A percentile compares a stretch with the other conserved stretches of the same genome.
Conservation (phyloP, 1,140 invertebrate genomes). For the Charaxes varanes region DNA sequence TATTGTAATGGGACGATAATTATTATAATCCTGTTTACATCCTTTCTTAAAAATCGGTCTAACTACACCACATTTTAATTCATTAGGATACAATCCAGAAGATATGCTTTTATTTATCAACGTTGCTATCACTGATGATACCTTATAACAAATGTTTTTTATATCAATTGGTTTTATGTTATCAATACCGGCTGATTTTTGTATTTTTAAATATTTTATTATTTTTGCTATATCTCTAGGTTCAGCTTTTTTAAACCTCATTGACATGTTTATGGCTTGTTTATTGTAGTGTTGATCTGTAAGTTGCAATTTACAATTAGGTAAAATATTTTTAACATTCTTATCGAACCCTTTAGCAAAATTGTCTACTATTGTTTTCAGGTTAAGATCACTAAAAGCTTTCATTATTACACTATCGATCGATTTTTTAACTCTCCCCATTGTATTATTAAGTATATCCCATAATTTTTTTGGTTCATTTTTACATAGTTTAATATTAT, state of each 20-base stretch:
- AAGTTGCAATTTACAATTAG: too few relatives aligned
- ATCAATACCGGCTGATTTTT: neutral
- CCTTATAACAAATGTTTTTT: neutral
- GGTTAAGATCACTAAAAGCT: too few relatives aligned
- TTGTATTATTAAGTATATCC: too few relatives aligned
- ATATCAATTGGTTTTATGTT: neutral
- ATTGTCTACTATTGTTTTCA: too few relatives aligned
- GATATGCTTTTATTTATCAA: conserved; percentile 20
- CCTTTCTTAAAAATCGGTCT: conserved; percentile 27
- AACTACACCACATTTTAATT: conserved; percentile 5
- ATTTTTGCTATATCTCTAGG: neutral
- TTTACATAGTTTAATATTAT: too few relatives aligned
- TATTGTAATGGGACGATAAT: conserved; percentile 15
- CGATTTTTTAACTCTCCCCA: too few relatives aligned
- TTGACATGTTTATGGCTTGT: too few relatives aligned
- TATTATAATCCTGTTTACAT: conserved; percentile 13
- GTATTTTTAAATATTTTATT: neutral
- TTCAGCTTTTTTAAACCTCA: neutral
- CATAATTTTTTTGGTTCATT: too few relatives aligned
- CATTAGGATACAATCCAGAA: conserved; percentile 17
- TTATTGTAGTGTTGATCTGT: too few relatives aligned
- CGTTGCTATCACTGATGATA: conserved; percentile 10
- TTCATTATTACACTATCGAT: too few relatives aligned
- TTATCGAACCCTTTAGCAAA: too few relatives aligned
- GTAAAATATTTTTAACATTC: too few relatives aligned